These are phyloP conservation scores for Todiramphus chloris DNA, from an alignment of 2,113 vertebrate genomes.

Conservation along the genomic window DNA sequence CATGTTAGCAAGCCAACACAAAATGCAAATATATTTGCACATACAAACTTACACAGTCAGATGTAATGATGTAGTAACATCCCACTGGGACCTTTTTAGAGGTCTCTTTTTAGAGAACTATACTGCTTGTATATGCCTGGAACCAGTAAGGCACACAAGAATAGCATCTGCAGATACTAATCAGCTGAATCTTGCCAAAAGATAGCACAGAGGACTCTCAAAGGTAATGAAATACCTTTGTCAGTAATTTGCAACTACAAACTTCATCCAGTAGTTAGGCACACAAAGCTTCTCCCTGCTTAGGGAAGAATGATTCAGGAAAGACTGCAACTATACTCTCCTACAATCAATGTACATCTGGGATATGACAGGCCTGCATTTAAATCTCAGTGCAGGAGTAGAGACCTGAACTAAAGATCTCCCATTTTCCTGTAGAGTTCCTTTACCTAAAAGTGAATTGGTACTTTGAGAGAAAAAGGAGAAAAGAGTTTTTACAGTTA, in stretches of 20 bases:
- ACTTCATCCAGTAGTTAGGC: background rate
- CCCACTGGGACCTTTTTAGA: background rate
- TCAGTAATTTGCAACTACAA: background rate
- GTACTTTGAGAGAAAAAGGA: background rate
- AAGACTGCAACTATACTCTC: background rate
- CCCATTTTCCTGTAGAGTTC: background rate
- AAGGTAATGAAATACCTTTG: background rate
- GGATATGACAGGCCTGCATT: background rate
- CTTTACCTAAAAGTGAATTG: background rate
- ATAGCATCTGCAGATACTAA: background rate
- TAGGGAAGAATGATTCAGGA: background rate
- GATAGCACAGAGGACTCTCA: background rate
- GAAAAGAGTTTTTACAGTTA: background rate
- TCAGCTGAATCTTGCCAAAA: background rate
- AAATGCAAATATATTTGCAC: background rate
- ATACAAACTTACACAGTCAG: background rate
- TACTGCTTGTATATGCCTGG: background rate
- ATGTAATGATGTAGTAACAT: background rate
- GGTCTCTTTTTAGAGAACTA: background rate
- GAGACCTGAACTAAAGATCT: background rate
- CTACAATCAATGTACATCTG: background rate
- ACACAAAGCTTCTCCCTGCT: background rate
- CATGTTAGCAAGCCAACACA: background rate
- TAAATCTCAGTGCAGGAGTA: background rate
- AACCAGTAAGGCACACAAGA: background rate